Percentiles rank a stretch among this genome's conserved stretches.
phyloP scores from a whole-genome alignment of 2,888 invertebrate species.

The Hypolimnas misippus region DNA sequence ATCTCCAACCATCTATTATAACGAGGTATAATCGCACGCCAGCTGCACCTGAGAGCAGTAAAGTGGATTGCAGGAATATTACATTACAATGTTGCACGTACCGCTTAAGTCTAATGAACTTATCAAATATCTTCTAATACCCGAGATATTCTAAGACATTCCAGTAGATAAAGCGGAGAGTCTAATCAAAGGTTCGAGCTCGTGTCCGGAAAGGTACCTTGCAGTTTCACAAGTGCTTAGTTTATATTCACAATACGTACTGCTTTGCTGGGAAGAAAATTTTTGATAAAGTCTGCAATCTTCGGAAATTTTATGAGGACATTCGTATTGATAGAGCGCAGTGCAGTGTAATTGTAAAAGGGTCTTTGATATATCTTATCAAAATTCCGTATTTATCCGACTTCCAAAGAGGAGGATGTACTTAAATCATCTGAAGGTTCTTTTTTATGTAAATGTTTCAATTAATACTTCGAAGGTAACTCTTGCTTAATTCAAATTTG shows the following conservation, averaged over 20 bases:
- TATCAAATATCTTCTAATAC: neutral
- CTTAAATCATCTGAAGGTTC: too few species aligned
- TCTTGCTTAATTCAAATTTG: too few species aligned
- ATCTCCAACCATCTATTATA: conserved; percentile 24
- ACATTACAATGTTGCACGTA: conserved; percentile 16
- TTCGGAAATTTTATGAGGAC: neutral
- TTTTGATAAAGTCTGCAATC: neutral
- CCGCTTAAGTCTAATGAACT: conserved; percentile 9
- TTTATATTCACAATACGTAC: neutral
- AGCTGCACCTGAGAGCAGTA: conserved; percentile 24
- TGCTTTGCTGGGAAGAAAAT: neutral
- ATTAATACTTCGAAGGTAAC: too few species aligned
- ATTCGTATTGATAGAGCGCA: neutral
- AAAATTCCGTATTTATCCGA: too few species aligned
- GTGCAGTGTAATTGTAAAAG: too few species aligned
- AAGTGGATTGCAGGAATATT: conserved; percentile 16
- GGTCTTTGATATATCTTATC: too few species aligned
- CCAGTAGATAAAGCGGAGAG: neutral
- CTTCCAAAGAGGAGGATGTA: too few species aligned
- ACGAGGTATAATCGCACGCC: conserved; percentile 18
- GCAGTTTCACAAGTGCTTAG: neutral
- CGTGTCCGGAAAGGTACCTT: neutral
- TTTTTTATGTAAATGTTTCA: too few species aligned
- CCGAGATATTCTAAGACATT: conserved; percentile 6
- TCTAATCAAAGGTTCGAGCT: neutral